A percentile compares a stretch with the other conserved stretches of the same genome.
Evolutionary conservation across 2,113 vertebrate species (phyloP).

Genomic region (Pituophis catenifer): DNA sequence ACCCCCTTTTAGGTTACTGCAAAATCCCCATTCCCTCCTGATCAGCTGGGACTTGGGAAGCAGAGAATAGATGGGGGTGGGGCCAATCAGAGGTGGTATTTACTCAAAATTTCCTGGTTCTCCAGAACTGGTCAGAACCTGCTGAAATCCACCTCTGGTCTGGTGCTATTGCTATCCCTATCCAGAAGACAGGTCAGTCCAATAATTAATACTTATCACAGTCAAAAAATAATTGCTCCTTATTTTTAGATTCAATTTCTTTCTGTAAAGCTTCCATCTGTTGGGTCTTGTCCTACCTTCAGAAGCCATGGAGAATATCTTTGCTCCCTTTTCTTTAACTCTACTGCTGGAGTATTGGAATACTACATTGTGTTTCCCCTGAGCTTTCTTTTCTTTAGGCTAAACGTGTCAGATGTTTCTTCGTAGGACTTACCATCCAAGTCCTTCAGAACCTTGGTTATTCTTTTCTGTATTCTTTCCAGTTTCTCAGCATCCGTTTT

Average conservation of each 20-base stretch:
- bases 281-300: not conserved
- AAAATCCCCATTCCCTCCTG: too few relatives aligned
- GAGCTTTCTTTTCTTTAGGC: not conserved
- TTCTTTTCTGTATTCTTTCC: not conserved
- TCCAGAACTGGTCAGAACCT: too few relatives aligned
- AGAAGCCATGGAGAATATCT: not conserved
- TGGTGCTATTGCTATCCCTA: not conserved
- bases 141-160: too few relatives aligned
- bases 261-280: not conserved
- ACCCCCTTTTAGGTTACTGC: too few relatives aligned
- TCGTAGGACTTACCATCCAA: not conserved
- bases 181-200: not conserved
- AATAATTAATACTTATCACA: not conserved
- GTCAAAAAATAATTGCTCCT: not conserved
- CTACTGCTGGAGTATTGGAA: not conserved
- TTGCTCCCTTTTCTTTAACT: not conserved
- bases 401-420: not conserved
- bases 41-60: too few relatives aligned
- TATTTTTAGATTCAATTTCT: not conserved
- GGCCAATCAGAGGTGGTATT: too few relatives aligned
- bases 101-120: too few relatives aligned
- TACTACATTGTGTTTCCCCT: not conserved
- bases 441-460: not conserved
- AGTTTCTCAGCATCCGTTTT: not conserved
- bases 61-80: too few relatives aligned